A percentile compares a stretch with the other conserved stretches of the same genome.
Conservation (phyloP, 64 coral and sea anemone species). For the Montipora efflorescens region DNA sequence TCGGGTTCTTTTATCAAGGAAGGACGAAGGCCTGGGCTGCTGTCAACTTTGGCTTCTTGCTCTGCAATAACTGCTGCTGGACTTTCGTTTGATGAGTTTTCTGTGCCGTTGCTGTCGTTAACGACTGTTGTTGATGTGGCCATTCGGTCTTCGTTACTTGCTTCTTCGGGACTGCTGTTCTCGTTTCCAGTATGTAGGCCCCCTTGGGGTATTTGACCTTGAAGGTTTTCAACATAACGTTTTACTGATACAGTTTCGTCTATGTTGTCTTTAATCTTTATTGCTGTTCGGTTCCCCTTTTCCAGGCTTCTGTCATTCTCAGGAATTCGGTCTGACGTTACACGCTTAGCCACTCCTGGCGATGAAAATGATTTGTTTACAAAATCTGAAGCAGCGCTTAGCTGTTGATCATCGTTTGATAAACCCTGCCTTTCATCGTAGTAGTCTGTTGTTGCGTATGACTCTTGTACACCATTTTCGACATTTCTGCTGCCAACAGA, state of each 20-base stretch:
- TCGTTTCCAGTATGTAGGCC: background rate
- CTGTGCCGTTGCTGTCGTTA: background rate
- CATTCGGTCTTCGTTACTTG: background rate
- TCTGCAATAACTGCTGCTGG: background rate
- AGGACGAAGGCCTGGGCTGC: background rate
- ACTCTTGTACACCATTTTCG: background rate
- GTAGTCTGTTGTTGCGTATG: too few species aligned
- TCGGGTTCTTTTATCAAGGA: background rate
- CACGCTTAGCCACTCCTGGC: constrained; percentile 12
- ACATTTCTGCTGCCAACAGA: background rate
- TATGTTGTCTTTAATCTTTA: background rate
- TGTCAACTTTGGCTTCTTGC: background rate
- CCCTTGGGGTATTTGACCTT: background rate
- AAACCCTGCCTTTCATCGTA: background rate
- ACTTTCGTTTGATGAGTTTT: background rate
- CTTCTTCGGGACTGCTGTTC: background rate
- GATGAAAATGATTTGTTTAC: too few species aligned
- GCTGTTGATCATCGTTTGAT: background rate
- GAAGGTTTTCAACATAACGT: background rate
- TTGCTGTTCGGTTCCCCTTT: background rate
- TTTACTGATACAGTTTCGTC: background rate
- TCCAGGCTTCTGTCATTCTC: background rate
- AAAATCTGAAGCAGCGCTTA: background rate
- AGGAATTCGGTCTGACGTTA: background rate
- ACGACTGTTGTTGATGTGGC: background rate